A percentile compares a stretch with the other conserved stretches of the same genome.
phyloP scores from a whole-genome alignment of 1,140 invertebrate genomes.

The Cotesia chilonis region DNA sequence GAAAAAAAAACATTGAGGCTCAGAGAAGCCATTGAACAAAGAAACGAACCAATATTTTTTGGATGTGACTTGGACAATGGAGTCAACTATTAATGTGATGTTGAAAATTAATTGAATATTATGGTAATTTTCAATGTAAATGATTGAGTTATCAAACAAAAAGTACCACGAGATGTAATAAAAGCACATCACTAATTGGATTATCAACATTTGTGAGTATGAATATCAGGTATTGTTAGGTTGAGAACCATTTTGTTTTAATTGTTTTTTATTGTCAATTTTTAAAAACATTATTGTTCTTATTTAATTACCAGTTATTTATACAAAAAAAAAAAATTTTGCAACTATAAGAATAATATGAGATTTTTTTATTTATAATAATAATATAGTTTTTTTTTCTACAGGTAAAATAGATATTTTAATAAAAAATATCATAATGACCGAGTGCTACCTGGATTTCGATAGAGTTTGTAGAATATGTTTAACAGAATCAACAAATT shows the following conservation, averaged over 20 bases:
- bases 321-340: constrained; percentile 14
- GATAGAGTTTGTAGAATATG: constrained; percentile 61
- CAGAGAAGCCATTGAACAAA: constrained; percentile 11
- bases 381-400: constrained; percentile 1
- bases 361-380: too few species aligned
- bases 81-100: background rate
- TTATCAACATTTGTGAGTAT: constrained; percentile 25
- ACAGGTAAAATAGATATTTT: background rate
- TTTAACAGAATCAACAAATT: constrained; percentile 55
- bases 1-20: constrained; percentile 6
- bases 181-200: background rate
- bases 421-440: constrained; percentile 45
- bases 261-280: constrained; percentile 27
- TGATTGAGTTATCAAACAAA: background rate
- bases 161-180: background rate
- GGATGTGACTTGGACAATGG: background rate
- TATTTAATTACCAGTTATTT: background rate
- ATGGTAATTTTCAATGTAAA: background rate
- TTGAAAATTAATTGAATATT: background rate
- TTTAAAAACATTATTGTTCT: background rate
- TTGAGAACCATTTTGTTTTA: constrained; percentile 29
- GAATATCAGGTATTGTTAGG: constrained; percentile 10
- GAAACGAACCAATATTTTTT: background rate
- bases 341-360: background rate
- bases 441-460: constrained; percentile 53